Evolutionary conservation across 2,888 invertebrate species (phyloP), one percentile per base, ranked within the genome.

Genomic region (Dasypogon diadema): DNA sequence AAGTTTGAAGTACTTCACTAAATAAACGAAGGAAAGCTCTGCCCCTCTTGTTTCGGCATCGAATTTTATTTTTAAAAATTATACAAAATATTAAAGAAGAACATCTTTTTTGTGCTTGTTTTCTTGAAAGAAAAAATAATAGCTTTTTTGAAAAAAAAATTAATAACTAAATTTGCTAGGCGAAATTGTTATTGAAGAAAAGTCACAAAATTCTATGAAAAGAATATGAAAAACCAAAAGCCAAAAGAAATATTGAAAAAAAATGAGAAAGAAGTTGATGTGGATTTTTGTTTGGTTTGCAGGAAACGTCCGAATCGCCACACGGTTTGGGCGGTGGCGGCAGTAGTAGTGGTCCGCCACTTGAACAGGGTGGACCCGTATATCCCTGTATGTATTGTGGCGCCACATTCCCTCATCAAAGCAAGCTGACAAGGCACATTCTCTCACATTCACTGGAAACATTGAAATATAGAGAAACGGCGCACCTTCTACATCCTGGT

Each of bases 331-430:
- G 82, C 80, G 79, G 80, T 75, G 81, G 81, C 77, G 80, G 80
- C 74, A 80, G 80, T 75, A 79, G 78, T 80, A 79, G 79, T 78
- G 79, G 78, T 76, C 74, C 79, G 77, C 77, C 79, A 26, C 77
- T 79, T 48, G 80, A 80, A 70, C 79, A 79, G 58, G 77, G 81
- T 58, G 81, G 81, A 70, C 88, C 88, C 79, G 87, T 91, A 84
- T 93, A 91, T 88, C 91, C 92, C 85, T 95, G 95, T 90, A 92
- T 94, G 89, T 95, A 95, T 90, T 95, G 95, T 90, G 93, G 94
- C 86, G 92, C 92, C 84, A 90, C 92, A 85, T 95, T 95, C 87
- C 93, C 94, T 82, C 94, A 94, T 87, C 95, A 94, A 90, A 94
- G 93, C 90, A 95, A 95, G 90, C 89, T 95, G 87, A 94, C 95